phyloP scores from a whole-genome alignment of 2,113 vertebrate species.

The Petrocephalus microphthalmus region DNA sequence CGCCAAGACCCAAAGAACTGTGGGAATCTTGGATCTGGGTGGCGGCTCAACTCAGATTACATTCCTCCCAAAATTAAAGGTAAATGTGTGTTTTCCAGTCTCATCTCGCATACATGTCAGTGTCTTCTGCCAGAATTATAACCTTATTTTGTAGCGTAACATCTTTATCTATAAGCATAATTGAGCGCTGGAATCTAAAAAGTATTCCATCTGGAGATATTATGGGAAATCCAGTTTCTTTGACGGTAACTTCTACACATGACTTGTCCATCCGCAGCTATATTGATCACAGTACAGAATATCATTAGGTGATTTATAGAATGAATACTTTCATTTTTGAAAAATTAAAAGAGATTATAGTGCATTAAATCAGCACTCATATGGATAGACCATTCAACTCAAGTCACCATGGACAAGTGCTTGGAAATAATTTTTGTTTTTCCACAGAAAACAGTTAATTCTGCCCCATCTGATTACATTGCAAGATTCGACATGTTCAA shows the following conservation, averaged over 20 bases:
- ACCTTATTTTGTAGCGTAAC: neutral
- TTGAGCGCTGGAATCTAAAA: neutral
- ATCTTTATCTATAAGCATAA: neutral
- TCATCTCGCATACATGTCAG: neutral
- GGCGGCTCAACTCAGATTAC: constrained; percentile 97
- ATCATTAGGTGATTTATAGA: neutral
- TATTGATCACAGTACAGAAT: neutral
- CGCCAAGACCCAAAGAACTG: constrained; percentile 69
- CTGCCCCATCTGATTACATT: constrained; percentile 74
- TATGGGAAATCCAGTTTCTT: neutral
- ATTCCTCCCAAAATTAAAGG: constrained; percentile 84
- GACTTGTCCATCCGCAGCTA: neutral
- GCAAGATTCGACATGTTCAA: constrained; percentile 90
- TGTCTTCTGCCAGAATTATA: neutral
- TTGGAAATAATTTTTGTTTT: constrained; percentile 17
- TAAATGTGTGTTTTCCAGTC: constrained; percentile 44
- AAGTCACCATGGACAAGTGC: neutral
- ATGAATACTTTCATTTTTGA: neutral
- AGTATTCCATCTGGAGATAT: too few relatives aligned
- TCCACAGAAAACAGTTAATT: constrained; percentile 76
- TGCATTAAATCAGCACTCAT: neutral
- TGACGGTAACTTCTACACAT: neutral
- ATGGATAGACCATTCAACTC: neutral
- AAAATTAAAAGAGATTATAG: neutral
- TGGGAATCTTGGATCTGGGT: constrained; percentile 90